Evolutionary conservation across 1,140 invertebrate genomes (phyloP).

Genomic region (Thaumetopoea pityocampa): DNA sequence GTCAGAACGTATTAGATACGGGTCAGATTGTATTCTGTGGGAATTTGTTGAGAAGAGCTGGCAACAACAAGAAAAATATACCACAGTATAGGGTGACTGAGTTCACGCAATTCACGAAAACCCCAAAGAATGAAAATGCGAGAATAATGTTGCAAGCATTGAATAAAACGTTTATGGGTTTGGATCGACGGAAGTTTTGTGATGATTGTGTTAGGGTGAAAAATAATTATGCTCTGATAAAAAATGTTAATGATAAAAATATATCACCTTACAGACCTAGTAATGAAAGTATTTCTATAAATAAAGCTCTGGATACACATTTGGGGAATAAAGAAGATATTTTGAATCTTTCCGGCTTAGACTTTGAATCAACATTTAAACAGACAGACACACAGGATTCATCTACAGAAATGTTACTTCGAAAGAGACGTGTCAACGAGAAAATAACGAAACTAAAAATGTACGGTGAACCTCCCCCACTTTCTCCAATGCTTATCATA

Average conservation of each 20-base stretch:
- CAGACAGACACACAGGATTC: conserved; percentile 40
- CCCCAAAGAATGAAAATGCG: conserved; percentile 37
- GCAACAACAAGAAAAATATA: conserved; percentile 51
- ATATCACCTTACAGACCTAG: conserved; percentile 52
- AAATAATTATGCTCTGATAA: conserved; percentile 35
- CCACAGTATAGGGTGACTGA: conserved; percentile 57
- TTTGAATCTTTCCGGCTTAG: conserved; percentile 52
- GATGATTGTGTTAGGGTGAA: conserved; percentile 43
- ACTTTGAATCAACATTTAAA: conserved; percentile 61
- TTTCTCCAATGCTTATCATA: conserved; percentile 53
- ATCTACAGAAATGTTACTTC: conserved; percentile 30
- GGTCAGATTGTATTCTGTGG: conserved; percentile 77
- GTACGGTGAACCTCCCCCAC: conserved; percentile 66
- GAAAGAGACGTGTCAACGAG: conserved; percentile 46
- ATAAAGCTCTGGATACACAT: conserved; percentile 46
- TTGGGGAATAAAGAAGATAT: conserved; percentile 21
- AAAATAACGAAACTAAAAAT: conserved; percentile 61
- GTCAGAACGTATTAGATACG: conserved; percentile 76
- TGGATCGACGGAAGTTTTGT: conserved; percentile 45
- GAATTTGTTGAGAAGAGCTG: conserved; percentile 78
- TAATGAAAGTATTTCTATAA: conserved; percentile 42
- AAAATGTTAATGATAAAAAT: conserved; percentile 36
- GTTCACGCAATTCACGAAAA: conserved; percentile 59
- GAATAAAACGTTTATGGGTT: conserved; percentile 24
- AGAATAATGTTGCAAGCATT: conserved; percentile 36